Evolutionary conservation across 2,113 vertebrate genomes (phyloP).

Genomic region (Centropristis striata): DNA sequence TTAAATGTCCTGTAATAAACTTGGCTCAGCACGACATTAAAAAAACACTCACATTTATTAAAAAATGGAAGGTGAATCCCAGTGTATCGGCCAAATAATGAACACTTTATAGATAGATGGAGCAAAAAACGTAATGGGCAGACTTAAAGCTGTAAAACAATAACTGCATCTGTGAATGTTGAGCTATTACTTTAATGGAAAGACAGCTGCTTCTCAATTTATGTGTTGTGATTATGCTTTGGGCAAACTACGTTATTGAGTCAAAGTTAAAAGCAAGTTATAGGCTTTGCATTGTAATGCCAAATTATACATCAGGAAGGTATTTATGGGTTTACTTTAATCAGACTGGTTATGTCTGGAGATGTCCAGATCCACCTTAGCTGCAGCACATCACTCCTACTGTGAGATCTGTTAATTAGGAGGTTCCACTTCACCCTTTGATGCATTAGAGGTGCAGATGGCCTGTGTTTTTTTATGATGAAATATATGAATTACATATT

Average conservation of each 20-base stretch:
- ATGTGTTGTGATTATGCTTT: conserved; percentile 9
- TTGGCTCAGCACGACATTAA: neutral
- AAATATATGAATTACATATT: neutral
- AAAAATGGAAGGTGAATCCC: conserved; percentile 13
- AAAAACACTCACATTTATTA: conserved; percentile 23
- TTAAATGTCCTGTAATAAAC: conserved; percentile 24
- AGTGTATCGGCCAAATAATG: conserved; percentile 25
- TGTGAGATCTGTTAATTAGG: neutral
- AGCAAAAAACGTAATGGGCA: conserved; percentile 33
- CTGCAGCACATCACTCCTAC: neutral
- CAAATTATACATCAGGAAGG: neutral
- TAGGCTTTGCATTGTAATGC: neutral
- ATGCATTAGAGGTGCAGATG: neutral
- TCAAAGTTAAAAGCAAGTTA: conserved; percentile 15
- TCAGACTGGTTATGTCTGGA: neutral
- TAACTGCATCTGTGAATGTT: conserved; percentile 42
- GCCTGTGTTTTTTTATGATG: neutral
- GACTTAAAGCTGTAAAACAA: conserved; percentile 18
- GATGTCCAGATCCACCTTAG: neutral
- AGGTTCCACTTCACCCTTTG: neutral
- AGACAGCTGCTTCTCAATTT: conserved; percentile 33
- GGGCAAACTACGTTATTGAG: conserved; percentile 9
- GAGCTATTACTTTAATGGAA: conserved; percentile 40
- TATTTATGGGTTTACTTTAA: conserved; percentile 10
- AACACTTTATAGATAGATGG: conserved; percentile 33